Base-by-base conservation (phyloP, 1,140 invertebrate species). In the Helicoverpa zea region DNA sequence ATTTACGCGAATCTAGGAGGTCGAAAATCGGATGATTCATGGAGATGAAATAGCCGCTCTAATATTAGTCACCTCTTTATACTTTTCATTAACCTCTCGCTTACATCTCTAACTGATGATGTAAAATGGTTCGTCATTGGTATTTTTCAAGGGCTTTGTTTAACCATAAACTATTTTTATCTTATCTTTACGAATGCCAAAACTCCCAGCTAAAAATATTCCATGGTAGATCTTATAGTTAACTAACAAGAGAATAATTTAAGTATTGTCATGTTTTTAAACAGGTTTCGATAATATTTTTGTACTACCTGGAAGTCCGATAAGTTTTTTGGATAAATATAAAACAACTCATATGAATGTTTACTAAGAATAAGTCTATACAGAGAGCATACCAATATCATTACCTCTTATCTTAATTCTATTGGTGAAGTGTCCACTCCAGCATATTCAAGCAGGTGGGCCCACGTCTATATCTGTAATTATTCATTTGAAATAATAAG, bases 121-220 rank as follows among this genome's bases (percentile, higher is more conserved):
- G 64, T 35, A 30, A 73, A 35, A 35, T 14, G 13, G 29, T 35
- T 56, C 70, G 70, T 73, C 70, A 73, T n/a, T 29, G 29, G 49
- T 73, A 73, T 73, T 73, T 58, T 64, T 66, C 66, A 70, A 70
- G 66, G 66, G 66, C 23, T 70, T 51, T 70, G 66, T 70, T 70
- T 70, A 70, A 70, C 66, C 35, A 52, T 29, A 54, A 23, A 52
- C 23, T 70, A 52, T 30, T 58, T 30, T 73, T 73, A 73, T 73
- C 70, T 73, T 73, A 73, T 73, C 70, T 56, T n/a, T 30, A 68
- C 51, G 16, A 43, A 73, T 73, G 52, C 70, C 52, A 43, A 35
- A 73, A 14, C 14, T 58, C 12, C 29, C 16, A 52, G 49, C 23
- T 52, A 70, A 70, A 66, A 61, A 30, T 64, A 64, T 70, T 70